Base-by-base conservation (phyloP, 1,140 invertebrate genomes). In the Dreissena polymorpha region DNA sequence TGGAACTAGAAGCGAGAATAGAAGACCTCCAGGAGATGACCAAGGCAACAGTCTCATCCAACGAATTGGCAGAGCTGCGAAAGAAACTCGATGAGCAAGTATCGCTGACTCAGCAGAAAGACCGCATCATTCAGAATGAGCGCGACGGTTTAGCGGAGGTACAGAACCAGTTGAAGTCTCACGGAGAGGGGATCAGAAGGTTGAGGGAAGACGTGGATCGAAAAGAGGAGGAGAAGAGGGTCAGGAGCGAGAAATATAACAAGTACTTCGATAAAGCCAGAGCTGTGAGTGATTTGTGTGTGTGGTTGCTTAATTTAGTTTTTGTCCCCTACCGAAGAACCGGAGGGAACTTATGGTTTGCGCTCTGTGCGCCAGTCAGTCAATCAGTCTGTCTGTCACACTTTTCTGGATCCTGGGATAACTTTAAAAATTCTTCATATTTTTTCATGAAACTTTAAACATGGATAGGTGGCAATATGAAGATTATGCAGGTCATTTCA, bases 251-350 rank as follows among this genome's bases (percentile, higher is more conserved):
- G 75, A 95, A 96, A 88, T 97, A 97, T 90, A 95, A 96, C 88
- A 97, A 97, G 89, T 97, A 96, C 90, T 94, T 98, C 10, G 97
- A 98, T 85, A 98, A 98, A 93, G 97, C 97, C 39, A 97, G 97
- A 92, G 96, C 95, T 92, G 96, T 93, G 89, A 88, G 91, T 89
- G 23, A 23, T 73, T n/a, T 72, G 1, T 21, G 1, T 18, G n/a
- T 69, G 18, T n/a, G 27, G 16, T 67, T 23, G 8, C 39, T 39
- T 39, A 8, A 39, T 39, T 39, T 39, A 8, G 39, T 39, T 39
- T 39, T n/a, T n/a, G n/a, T n/a, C n/a, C n/a, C n/a, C n/a, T n/a
- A n/a, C n/a, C n/a, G n/a, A n/a, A n/a, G n/a, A n/a, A n/a, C n/a
- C n/a, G n/a, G n/a, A n/a, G n/a, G n/a, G n/a, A n/a, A n/a, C n/a